Conservation (phyloP, 2,113 vertebrate genomes). For the Rhinichthys klamathensis region DNA sequence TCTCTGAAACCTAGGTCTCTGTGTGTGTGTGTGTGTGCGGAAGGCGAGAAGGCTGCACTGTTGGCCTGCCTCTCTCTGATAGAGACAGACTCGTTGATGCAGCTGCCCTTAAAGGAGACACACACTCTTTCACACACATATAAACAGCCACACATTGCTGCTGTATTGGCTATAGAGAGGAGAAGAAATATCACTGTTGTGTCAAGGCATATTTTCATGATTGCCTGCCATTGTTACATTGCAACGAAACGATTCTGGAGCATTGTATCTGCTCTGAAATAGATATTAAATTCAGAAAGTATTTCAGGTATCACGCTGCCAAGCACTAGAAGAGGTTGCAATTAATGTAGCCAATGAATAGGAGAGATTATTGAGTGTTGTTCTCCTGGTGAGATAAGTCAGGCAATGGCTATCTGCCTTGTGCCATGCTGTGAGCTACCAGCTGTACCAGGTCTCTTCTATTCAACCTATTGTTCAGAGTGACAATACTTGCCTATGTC, state of each 20-base stretch:
- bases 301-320: background rate
- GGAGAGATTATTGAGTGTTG: constrained; percentile 33
- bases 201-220: constrained; percentile 12
- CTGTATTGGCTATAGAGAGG: background rate
- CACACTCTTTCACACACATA: constrained; percentile 23
- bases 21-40: constrained; percentile 32
- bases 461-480: constrained; percentile 38
- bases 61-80: constrained; percentile 28
- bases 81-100: constrained; percentile 49
- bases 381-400: constrained; percentile 33
- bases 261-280: background rate
- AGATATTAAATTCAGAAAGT: background rate
- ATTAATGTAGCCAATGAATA: constrained; percentile 27
- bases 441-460: constrained; percentile 52
- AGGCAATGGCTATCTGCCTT: constrained; percentile 30
- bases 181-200: constrained; percentile 23
- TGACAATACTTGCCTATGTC: constrained; percentile 51
- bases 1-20: constrained; percentile 12
- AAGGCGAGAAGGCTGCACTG: constrained; percentile 38
- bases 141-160: constrained; percentile 9
- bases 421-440: constrained; percentile 49
- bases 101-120: constrained; percentile 49
- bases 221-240: constrained; percentile 10
- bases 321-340: background rate
- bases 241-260: background rate